Base-by-base conservation (phyloP, 2,797 vertebrate genomes). In the Anguilla megastoma region DNA sequence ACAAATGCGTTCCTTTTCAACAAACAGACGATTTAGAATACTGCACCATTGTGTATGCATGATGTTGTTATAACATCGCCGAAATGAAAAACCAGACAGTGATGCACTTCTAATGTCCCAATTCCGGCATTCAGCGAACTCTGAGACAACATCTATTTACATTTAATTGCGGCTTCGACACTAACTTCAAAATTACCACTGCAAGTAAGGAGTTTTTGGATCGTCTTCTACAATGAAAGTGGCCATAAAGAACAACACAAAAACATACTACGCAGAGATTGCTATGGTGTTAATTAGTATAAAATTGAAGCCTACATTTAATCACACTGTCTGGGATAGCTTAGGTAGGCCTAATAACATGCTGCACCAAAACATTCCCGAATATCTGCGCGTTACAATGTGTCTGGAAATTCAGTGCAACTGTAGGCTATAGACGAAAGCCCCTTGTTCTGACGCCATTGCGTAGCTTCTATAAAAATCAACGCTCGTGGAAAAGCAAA, bases 361-460 rank as follows among this genome's bases (percentile, higher is more conserved):
- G 18, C 45, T 14, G 21, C 27, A 54, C 84, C 24, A 84, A 83
- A 84, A 24, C 50, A 56, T 60, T 27, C 41, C 16, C 27, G 16
- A 85, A 85, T 48, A 27, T 21, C 18, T 27, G 10, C 50, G 82
- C 45, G 48, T 54, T n/a, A 83, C 48, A 30, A n/a, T 45, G 14
- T 33, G 45, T 9, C 80, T 60, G 30, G 48, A 12, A 85, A 85
- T 69, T 84, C 66, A 45, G 30, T 30, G 24, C 45, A 82, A 88
- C 80, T 86, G 45, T 82, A 54, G 56, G 58, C 52, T 45, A 45
- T 45, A 45, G 41, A 85, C 76, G 84, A 88, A 88, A 85, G 45
- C 36, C 83, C 69, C 87, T 74, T 79, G 45, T 24, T 79, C 66
- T 69, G 88, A 84, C 88, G 88, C 88, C 88, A 89, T 89, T 85